phyloP scores from a whole-genome alignment of 2,888 invertebrate species.

The Macrophya annulata region DNA sequence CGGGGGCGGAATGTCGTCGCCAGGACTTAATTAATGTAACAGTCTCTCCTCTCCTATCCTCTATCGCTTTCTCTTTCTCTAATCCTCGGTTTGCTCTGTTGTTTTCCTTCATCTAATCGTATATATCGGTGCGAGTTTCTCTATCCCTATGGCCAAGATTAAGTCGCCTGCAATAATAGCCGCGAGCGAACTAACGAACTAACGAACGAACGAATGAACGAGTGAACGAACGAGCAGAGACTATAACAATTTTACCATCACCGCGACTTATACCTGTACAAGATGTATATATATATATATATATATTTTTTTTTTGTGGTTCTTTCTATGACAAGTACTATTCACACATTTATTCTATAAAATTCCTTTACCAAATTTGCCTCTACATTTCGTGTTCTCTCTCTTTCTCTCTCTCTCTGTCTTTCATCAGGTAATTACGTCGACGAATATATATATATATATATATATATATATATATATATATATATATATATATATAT shows the following conservation, averaged over 20 bases:
- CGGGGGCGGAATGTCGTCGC: slow-evolving; percentile 43
- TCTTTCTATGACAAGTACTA: background rate
- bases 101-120: background rate
- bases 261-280: background rate
- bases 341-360: background rate
- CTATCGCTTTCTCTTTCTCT: background rate
- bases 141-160: background rate
- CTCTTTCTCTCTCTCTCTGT: background rate
- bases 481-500: background rate
- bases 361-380: background rate
- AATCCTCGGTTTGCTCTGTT: background rate
- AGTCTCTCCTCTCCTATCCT: slow-evolving; percentile 10
- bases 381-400: background rate
- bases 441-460: no score
- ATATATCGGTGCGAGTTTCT: background rate
- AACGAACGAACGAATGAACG: background rate
- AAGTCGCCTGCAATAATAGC: background rate
- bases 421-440: background rate
- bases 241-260: background rate
- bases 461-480: background rate
- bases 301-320: no score
- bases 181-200: background rate
- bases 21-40: slow-evolving; percentile 54
- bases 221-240: background rate
- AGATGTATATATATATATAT: background rate